These are phyloP conservation scores for Chironomus riparius DNA, from an alignment of 2,888 invertebrate genomes.

Conservation along the genomic window DNA sequence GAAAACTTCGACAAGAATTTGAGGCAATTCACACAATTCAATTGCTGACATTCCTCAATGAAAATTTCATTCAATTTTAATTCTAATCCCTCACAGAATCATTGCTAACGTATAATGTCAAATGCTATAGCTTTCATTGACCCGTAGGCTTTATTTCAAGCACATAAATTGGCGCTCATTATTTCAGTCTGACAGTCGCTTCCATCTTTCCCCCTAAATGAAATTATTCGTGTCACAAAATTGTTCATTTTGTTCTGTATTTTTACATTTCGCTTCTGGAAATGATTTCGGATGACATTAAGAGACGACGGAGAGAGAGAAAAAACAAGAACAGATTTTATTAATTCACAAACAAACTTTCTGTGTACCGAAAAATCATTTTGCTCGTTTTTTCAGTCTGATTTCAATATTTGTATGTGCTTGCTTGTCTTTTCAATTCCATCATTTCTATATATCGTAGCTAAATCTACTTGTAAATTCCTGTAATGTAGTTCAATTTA, in stretches of 20 bases:
- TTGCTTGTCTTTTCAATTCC: neutral
- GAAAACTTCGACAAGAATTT: too few relatives aligned
- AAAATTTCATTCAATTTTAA: too few relatives aligned
- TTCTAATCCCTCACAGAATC: too few relatives aligned
- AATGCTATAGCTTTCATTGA: neutral
- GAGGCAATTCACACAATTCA: too few relatives aligned
- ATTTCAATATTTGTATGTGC: neutral
- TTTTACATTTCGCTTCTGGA: neutral
- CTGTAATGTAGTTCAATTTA: slow-evolving; percentile 7
- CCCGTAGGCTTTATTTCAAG: neutral
- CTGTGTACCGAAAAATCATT: neutral
- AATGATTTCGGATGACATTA: neutral
- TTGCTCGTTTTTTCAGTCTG: neutral
- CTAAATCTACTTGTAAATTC: slow-evolving; percentile 4
- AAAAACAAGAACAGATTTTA: slow-evolving; percentile 12
- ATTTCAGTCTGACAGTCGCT: slow-evolving; percentile 5
- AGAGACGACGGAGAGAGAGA: neutral
- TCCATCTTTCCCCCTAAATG: neutral
- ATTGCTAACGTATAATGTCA: neutral
- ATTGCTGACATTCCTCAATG: too few relatives aligned
- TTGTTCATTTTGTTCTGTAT: neutral
- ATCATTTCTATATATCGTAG: neutral
- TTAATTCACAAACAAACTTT: slow-evolving; percentile 16
- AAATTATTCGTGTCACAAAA: slow-evolving; percentile 10
- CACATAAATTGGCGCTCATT: slow-evolving; percentile 1